These are phyloP conservation scores for Eupsilia transversa DNA, from an alignment of 2,888 invertebrate species.

Conservation along the genomic window DNA sequence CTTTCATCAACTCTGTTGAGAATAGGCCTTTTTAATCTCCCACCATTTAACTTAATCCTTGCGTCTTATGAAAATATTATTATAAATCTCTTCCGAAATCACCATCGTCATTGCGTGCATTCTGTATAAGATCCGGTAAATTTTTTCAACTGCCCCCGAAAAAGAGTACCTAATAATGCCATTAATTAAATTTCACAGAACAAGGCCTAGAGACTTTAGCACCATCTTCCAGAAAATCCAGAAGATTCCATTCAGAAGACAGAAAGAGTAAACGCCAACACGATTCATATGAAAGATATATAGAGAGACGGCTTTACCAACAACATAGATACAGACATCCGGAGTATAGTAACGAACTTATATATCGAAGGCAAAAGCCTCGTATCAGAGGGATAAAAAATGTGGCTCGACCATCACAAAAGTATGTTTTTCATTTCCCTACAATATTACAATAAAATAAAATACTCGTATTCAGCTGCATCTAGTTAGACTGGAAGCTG, in stretches of 20 bases:
- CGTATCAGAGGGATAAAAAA: too few relatives aligned
- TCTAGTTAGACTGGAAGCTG: too few relatives aligned
- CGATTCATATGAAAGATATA: neutral
- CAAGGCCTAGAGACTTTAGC: rapidly evolving
- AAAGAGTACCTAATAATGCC: neutral
- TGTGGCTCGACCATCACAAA: neutral
- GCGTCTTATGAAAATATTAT: neutral
- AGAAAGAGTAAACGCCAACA: neutral
- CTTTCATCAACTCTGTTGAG: too few relatives aligned
- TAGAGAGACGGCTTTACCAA: neutral
- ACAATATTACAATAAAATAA: neutral
- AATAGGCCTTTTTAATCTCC: too few relatives aligned
- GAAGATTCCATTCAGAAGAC: neutral
- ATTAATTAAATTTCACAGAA: slow-evolving; percentile 4
- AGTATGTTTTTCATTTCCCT: neutral
- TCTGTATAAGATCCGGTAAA: too few relatives aligned
- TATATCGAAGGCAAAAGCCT: neutral
- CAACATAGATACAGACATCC: neutral
- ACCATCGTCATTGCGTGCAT: neutral
- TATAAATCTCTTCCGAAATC: neutral
- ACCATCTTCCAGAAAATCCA: neutral
- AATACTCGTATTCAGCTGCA: too few relatives aligned
- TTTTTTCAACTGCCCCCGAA: neutral
- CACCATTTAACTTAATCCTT: too few relatives aligned
- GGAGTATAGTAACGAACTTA: neutral